Evolutionary conservation across 1,140 invertebrate genomes (phyloP).

Genomic region (Neoseiulus cucumeris): DNA sequence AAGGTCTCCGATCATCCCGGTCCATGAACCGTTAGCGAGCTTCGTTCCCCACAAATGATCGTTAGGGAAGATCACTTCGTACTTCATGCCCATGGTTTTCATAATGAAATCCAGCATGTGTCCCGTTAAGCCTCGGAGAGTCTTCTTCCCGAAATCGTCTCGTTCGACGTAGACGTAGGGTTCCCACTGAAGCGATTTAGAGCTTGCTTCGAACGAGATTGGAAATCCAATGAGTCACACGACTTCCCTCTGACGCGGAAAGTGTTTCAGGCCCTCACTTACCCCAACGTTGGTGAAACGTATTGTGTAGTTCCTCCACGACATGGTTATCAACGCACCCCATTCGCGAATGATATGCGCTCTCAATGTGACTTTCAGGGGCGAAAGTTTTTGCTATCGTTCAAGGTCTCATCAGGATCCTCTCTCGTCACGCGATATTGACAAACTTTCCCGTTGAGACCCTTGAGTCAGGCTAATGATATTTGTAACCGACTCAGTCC

Average conservation of each 20-base stretch:
- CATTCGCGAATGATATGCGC: no score
- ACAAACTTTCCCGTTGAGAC: no score
- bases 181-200: neutral
- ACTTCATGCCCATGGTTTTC: neutral
- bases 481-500: no score
- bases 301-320: neutral
- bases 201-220: no score
- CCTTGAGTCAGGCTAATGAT: no score
- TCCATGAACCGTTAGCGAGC: neutral
- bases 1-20: slow-evolving; percentile 7
- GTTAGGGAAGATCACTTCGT: neutral
- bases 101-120: neutral
- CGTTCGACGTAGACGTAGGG: neutral
- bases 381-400: no score
- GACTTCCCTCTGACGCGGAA: neutral
- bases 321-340: no score
- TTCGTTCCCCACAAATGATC: neutral
- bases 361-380: no score
- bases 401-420: no score
- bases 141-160: neutral
- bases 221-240: no score
- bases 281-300: slow-evolving; percentile 9
- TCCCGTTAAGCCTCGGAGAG: neutral
- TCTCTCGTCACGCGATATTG: no score
- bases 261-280: neutral